Conservation (phyloP, 2,113 vertebrate species). For the Naja naja region DNA sequence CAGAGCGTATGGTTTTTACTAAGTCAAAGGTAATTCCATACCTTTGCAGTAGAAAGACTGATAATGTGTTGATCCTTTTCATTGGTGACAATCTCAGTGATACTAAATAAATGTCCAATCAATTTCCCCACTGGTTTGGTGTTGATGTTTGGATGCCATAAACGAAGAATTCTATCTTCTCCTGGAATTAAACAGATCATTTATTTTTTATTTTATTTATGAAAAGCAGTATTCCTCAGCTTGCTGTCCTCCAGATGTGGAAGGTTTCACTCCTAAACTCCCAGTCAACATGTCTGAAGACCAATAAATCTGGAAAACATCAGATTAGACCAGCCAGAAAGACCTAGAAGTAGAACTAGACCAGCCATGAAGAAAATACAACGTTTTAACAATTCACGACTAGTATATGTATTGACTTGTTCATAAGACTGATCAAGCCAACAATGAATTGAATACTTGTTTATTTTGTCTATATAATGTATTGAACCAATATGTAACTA, state of each 20-base stretch:
- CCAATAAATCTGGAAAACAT: neutral
- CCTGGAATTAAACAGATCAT: conserved; percentile 48
- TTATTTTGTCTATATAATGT: neutral
- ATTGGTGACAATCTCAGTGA: conserved; percentile 70
- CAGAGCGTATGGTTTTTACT: neutral
- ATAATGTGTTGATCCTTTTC: conserved; percentile 74
- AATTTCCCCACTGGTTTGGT: conserved; percentile 69
- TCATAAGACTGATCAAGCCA: neutral
- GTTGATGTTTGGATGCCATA: conserved; percentile 72
- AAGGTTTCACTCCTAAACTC: neutral
- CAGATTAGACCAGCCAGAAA: neutral
- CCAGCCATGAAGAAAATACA: neutral
- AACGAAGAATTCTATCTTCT: conserved; percentile 66
- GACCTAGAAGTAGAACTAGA: neutral
- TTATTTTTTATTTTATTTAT: neutral
- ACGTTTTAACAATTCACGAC: neutral
- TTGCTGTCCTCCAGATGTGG: neutral
- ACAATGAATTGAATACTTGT: neutral
- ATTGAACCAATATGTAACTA: neutral
- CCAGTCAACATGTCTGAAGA: neutral
- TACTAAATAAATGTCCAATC: conserved; percentile 63
- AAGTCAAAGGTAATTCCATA: conserved; percentile 34
- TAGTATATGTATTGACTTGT: neutral
- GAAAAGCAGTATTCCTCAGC: neutral
- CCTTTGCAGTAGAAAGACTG: conserved; percentile 73